phyloP scores from a whole-genome alignment of 2,113 vertebrate species.

The Aix galericulata region DNA sequence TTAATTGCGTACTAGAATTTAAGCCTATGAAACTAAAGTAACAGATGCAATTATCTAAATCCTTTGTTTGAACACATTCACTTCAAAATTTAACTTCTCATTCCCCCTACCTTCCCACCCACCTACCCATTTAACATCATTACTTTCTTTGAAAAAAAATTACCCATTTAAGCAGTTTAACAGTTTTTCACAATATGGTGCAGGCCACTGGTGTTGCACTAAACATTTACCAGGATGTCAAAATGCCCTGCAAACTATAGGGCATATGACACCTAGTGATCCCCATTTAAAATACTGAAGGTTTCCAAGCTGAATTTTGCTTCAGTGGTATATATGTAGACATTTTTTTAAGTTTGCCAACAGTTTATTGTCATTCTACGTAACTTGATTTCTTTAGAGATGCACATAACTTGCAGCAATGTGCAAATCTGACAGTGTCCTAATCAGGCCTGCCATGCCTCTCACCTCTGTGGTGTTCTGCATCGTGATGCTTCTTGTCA shows the following conservation, averaged over 20 bases:
- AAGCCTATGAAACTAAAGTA: constrained; percentile 77
- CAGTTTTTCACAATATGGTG: constrained; percentile 77
- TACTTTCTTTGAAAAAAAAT: constrained; percentile 74
- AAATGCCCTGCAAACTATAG: constrained; percentile 65
- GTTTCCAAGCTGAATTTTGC: constrained; percentile 66
- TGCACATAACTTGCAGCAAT: constrained; percentile 67
- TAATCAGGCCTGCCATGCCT: constrained; percentile 83
- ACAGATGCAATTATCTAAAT: constrained; percentile 78
- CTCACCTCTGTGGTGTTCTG: constrained; percentile 96
- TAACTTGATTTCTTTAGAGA: constrained; percentile 70
- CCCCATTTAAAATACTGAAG: constrained; percentile 68
- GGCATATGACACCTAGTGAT: constrained; percentile 67
- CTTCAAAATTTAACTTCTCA: constrained; percentile 74
- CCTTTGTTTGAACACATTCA: constrained; percentile 75
- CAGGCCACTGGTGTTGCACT: constrained; percentile 76
- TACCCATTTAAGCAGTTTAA: constrained; percentile 76
- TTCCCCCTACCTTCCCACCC: constrained; percentile 29
- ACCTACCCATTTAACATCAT: constrained; percentile 70
- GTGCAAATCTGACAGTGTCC: constrained; percentile 63
- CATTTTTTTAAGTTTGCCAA: constrained; percentile 53
- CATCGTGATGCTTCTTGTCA: constrained; percentile 92
- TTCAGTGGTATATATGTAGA: constrained; percentile 66
- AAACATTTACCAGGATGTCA: constrained; percentile 75
- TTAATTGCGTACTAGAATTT: constrained; percentile 75
- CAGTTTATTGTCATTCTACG: constrained; percentile 70